Evolutionary conservation across 2,797 vertebrate genomes (phyloP).

Genomic region (Babyrousa celebensis): DNA sequence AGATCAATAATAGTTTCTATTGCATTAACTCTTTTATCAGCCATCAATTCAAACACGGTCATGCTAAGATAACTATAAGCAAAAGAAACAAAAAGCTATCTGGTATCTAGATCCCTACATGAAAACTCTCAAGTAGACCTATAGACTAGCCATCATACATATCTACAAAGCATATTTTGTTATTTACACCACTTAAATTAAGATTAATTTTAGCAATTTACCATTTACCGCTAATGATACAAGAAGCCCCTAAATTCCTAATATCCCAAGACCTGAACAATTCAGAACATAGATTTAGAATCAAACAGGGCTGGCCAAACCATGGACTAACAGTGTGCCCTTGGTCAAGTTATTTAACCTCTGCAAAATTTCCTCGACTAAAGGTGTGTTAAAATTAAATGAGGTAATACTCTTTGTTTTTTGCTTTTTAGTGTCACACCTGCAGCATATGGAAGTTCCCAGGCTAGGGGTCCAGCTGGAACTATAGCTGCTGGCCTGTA

Average conservation of each 20-base stretch:
- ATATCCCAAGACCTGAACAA: background rate
- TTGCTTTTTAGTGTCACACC: no score
- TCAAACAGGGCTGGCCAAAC: background rate
- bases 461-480: no score
- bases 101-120: background rate
- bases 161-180: background rate
- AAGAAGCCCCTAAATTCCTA: background rate
- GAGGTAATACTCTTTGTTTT: background rate
- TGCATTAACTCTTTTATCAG: conserved; percentile 40
- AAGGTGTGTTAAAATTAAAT: conserved; percentile 43
- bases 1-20: background rate
- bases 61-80: background rate
- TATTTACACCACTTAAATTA: background rate
- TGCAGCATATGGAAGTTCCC: no score
- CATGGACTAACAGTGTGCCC: background rate
- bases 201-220: background rate
- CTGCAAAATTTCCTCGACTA: background rate
- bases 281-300: background rate
- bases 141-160: background rate
- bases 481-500: no score
- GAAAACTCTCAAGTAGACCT: background rate
- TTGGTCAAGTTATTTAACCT: background rate
- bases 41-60: background rate
- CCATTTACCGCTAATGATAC: background rate
- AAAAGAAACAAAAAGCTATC: background rate